Conservation (phyloP, 2,113 vertebrate species). For the Tympanuchus pallidicinctus region DNA sequence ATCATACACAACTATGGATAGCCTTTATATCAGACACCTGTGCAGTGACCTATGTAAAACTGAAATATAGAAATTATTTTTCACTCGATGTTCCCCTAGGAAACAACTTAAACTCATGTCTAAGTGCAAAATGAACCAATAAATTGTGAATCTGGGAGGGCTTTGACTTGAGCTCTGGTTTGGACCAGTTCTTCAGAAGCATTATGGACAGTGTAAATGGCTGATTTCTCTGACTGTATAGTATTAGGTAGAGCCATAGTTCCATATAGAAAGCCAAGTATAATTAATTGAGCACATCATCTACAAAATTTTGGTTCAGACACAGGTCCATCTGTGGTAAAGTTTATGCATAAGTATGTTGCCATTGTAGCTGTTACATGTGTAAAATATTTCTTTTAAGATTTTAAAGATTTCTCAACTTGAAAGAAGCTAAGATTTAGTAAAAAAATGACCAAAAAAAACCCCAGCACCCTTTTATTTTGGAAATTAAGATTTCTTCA, state of each 20-base stretch:
- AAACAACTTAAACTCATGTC: neutral
- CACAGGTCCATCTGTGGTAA: conserved; percentile 24
- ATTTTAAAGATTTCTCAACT: neutral
- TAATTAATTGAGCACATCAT: conserved; percentile 23
- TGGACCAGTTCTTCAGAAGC: neutral
- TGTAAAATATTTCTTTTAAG: conserved; percentile 17
- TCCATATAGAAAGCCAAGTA: neutral
- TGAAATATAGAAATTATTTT: neutral
- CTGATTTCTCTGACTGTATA: neutral
- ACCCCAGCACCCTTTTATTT: neutral
- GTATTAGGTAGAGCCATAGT: neutral
- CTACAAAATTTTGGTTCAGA: neutral
- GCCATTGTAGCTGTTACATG: neutral
- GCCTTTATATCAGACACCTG: neutral
- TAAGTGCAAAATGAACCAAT: neutral
- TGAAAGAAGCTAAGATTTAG: neutral
- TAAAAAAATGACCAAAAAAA: neutral
- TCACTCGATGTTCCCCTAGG: neutral
- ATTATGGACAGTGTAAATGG: neutral
- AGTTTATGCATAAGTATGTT: conserved; percentile 8
- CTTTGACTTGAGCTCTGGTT: neutral
- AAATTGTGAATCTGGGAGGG: neutral
- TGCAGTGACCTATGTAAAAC: neutral
- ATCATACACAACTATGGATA: neutral
- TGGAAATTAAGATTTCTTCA: neutral